Conservation (phyloP, 2,113 vertebrate species). For the Megatriorchis doriae region DNA sequence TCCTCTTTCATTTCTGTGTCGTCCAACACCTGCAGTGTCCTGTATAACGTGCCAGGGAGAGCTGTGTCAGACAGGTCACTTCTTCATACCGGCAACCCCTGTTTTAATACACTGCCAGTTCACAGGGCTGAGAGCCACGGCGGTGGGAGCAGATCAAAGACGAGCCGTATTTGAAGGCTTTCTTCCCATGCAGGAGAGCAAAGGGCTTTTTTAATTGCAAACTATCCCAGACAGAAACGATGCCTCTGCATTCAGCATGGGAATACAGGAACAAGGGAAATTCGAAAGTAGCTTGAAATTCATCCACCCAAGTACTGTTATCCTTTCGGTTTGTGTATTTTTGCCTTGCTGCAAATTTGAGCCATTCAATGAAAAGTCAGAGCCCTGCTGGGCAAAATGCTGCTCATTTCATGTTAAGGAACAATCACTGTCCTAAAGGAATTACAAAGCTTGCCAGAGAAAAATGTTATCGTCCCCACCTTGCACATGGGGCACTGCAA, state of each 20-base stretch:
- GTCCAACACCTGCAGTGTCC: background rate
- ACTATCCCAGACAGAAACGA: background rate
- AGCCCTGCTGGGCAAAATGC: background rate
- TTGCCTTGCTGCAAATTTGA: background rate
- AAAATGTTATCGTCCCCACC: background rate
- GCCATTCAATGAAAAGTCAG: background rate
- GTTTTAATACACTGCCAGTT: background rate
- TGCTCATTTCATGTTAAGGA: background rate
- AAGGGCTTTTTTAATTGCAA: background rate
- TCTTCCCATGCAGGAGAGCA: background rate
- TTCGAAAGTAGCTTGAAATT: background rate
- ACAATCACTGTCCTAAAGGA: background rate
- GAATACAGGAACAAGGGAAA: background rate
- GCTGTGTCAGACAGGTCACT: constrained; percentile 1
- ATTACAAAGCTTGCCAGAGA: background rate
- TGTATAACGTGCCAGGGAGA: background rate
- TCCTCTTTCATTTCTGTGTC: background rate
- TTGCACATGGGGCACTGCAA: background rate
- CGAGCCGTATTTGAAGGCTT: background rate
- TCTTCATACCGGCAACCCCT: background rate
- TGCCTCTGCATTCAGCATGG: background rate
- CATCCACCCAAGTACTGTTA: background rate
- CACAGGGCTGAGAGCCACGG: background rate
- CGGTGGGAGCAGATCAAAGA: background rate
- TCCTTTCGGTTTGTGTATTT: background rate